Evolutionary conservation across 30 jellyfish, hydroid and myxozoan species (phyloP).

Genomic region (Nemopilema nomurai): DNA sequence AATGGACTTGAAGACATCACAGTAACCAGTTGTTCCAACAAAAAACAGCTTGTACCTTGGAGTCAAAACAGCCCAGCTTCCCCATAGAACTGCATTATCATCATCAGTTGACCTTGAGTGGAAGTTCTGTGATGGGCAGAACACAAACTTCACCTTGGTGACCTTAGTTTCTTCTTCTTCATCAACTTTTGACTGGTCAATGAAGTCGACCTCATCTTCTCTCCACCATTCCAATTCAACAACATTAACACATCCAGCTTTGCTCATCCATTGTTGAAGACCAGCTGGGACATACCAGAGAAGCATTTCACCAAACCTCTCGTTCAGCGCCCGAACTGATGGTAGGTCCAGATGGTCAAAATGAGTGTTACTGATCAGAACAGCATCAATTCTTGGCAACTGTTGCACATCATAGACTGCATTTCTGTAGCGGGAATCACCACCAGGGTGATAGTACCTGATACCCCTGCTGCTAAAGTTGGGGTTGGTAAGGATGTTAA

Average conservation of each 20-base stretch:
- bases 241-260: conserved; percentile 91
- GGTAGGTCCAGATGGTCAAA: conserved; percentile 89
- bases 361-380: conserved; percentile 88
- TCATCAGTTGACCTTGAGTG: conserved; percentile 90
- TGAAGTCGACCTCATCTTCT: conserved; percentile 95
- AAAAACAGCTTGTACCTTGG: conserved; percentile 92
- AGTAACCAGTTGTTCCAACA: conserved; percentile 94
- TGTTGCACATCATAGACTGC: conserved; percentile 89
- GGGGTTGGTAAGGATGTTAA: conserved; percentile 88
- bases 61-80: conserved; percentile 90
- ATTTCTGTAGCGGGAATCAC: conserved; percentile 79
- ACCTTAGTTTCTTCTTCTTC: conserved; percentile 89
- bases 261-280: conserved; percentile 86
- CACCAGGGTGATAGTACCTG: conserved; percentile 92
- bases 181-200: conserved; percentile 91
- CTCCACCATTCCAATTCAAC: conserved; percentile 99
- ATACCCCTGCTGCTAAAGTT: conserved; percentile 89
- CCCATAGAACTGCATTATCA: conserved; percentile 92
- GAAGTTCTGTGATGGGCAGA: conserved; percentile 92
- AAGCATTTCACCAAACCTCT: conserved; percentile 89
- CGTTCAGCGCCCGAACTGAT: conserved; percentile 86
- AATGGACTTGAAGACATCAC: conserved; percentile 89
- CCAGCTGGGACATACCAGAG: conserved; percentile 98
- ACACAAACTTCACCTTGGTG: conserved; percentile 85
- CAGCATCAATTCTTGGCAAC: conserved; percentile 93